Evolutionary conservation across 2,888 invertebrate species (phyloP), one percentile per base, ranked within the genome.

Genomic region (Disparrhopalites patrizii): DNA sequence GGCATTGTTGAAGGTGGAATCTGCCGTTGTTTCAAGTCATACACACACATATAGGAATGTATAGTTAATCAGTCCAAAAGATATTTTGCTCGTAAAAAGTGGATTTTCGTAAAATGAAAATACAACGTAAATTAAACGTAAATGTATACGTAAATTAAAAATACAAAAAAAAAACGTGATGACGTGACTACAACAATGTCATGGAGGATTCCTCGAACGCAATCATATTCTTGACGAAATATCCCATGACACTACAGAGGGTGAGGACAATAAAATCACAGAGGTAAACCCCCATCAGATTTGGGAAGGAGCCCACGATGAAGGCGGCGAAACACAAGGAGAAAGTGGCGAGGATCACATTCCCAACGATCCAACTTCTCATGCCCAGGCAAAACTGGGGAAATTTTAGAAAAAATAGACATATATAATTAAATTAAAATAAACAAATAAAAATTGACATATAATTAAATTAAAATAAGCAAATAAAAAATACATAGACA

Each of bases 341-440:
- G 31, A 38, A 63, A 23, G 30, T 7, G 18, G 23, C 38, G 3
- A 63, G 25, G 3, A 63, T 27, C 23, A 43, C 27, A 28, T 63
- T 63, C 18, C 63, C 63, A 8, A 63, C 30, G 5, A 63, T 63
- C 55, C 55, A 63, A 36, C 38, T 38, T 23, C 63, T 38, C 63
- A 63, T 63, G n/a, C 63, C 63, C 1, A 63, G 55, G 13, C 15
- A n/a, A 23, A 28, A 18, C 63, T 43, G n/a, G 15, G 20, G 36
- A 36, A 10, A 15, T 10, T 36, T 36, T 36, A 36, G 15, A n/a
- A 36, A 36, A 36, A 10, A 15, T 36, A 36, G 36, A 15, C 7
- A 36, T 36, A 10, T 36, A n/a, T 36, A 10, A 10, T 36, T 36
- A 10, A 36, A 36, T 36, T 36, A 36, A 10, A 10, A 15, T 10